Conservation (phyloP, 2,113 vertebrate genomes). For the Oreocharis arfaki region DNA sequence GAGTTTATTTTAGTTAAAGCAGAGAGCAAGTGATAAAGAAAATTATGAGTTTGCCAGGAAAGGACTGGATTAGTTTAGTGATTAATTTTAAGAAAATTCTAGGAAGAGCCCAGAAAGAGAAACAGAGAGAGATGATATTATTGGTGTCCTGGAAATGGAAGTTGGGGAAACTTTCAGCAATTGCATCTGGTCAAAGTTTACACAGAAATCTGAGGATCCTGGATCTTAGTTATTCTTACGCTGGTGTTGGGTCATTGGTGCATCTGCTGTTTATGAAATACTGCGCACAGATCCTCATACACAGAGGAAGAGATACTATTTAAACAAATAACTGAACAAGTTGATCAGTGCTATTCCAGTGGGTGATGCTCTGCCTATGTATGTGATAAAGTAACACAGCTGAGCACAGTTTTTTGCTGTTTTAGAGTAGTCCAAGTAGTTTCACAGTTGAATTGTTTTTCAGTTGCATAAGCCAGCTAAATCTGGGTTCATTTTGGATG, state of each 20-base stretch:
- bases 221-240: accelerated
- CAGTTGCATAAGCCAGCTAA: neutral
- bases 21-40: neutral
- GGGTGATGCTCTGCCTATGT: neutral
- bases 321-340: neutral
- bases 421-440: neutral
- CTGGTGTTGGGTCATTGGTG: neutral
- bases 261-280: neutral
- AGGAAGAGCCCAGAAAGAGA: neutral
- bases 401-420: neutral
- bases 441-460: neutral
- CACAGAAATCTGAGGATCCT: neutral
- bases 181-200: neutral
- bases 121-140: neutral
- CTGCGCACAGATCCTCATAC: neutral
- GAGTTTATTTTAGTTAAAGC: neutral
- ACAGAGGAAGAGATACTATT: neutral
- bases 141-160: neutral
- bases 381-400: neutral
- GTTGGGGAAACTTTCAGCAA: neutral
- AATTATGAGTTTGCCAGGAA: neutral
- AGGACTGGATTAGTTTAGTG: neutral
- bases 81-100: neutral
- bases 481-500: neutral
- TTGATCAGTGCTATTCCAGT: neutral